Evolutionary conservation across 2,888 invertebrate genomes (phyloP), one percentile per base, ranked within the genome.

Genomic region (Boloria selene): DNA sequence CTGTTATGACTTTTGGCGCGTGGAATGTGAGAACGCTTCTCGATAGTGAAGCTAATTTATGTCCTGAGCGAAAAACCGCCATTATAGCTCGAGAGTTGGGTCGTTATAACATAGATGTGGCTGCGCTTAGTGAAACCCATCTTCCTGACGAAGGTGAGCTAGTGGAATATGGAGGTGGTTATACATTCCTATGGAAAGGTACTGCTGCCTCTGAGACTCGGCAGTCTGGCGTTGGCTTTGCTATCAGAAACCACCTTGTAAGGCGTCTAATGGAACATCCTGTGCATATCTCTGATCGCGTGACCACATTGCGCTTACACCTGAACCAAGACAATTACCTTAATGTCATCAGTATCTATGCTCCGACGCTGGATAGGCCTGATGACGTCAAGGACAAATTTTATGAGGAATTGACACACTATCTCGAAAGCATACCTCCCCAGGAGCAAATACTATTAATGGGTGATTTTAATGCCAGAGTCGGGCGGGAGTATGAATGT

Each of bases 271-370:
- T 13, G n/a, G 45, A 45, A 45, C 5, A 45, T n/a, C 45, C n/a
- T 45, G 45, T 45, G n/a, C 45, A 45, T n/a, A 45, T 45, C 1
- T 45, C 45, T 13, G 45, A 45, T 45, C 45, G 45, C 45, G n/a
- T 45, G 6, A 31, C 31, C 31, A 31, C 31, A 31, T 38, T 73
- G 58, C 70, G 69, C 16, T 61, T 76, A 0, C 71, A 70, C 54
- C n/a, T 75, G 3, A 67, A 67, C 0, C 67, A 69, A 4, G 47
- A 68, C n/a, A 77, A 74, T 1, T 72, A 42, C n/a, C 47, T 70
- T n/a, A 75, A 76, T 68, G 31, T 76, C 14, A 71, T 79, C 17
- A 76, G 74, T 56, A 72, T 74, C 0, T 77, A 77, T 62, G 74
- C 75, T 1, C 75, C 75, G 7, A 78, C 75, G 0, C 3, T 75